Evolutionary conservation across 2,797 vertebrate genomes (phyloP).

Genomic region (Macropus fuliginosus): DNA sequence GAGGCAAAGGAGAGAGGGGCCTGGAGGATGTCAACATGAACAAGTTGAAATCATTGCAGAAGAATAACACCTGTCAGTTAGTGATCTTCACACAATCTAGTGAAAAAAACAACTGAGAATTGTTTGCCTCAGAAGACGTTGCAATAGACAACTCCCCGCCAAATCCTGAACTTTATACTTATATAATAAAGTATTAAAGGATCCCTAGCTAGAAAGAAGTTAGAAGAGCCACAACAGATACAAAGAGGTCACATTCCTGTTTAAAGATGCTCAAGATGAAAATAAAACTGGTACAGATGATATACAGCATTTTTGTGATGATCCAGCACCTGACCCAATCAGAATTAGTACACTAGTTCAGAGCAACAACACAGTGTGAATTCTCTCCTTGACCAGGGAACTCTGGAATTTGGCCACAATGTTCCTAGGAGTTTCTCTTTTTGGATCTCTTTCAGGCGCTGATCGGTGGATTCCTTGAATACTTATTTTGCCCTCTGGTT

Average conservation of each 20-base stretch:
- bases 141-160: constrained; percentile 96
- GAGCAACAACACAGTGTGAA: constrained; percentile 96
- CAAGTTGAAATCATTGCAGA: constrained; percentile 99
- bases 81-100: constrained; percentile 99
- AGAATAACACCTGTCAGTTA: constrained; percentile 99
- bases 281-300: constrained; percentile 99
- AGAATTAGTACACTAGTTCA: constrained; percentile 96
- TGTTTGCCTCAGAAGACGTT: constrained; percentile 98
- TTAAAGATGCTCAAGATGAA: constrained; percentile 96
- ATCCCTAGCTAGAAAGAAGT: constrained; percentile 95
- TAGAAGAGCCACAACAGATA: constrained; percentile 98
- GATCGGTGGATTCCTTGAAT: no score
- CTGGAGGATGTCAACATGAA: constrained; percentile 83
- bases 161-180: constrained; percentile 94
- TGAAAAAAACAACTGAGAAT: constrained; percentile 96
- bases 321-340: constrained; percentile 94
- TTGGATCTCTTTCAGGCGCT: no score
- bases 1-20: not conserved
- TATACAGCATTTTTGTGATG: constrained; percentile 97
- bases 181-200: constrained; percentile 94
- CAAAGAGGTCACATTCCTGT: constrained; percentile 87
- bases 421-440: no score
- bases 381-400: constrained; percentile 84
- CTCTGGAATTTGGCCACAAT: no score
- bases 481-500: no score